Base-by-base conservation (phyloP, 2,888 invertebrate genomes). In the Dynastes grantii region DNA sequence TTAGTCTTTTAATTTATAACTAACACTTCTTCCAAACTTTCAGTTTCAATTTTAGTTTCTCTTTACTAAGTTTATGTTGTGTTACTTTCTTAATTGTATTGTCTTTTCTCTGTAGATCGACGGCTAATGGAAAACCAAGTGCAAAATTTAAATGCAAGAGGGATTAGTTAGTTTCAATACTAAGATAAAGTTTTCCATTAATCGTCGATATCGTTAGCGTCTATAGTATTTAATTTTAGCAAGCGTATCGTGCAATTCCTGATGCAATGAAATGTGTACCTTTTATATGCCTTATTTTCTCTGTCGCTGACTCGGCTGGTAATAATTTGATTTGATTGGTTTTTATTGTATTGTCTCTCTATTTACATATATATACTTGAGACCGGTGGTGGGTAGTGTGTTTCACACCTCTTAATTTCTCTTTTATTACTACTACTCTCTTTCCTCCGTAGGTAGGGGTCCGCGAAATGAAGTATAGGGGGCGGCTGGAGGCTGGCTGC, bases 261-360 rank as follows among this genome's bases (percentile, higher is more conserved):
- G 86, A 87, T 87, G 87, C 88, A 87, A 87, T 87, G 86, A 87
- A 84, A 83, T 86, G 85, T 85, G 84, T 83, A 82, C 55, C 55
- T 58, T 37, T 58, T 58, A 58, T 81, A 84, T 85, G 84, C 83
- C 76, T 76, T 73, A 77, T 65, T 85, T 37, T 84, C 81, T 83
- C 73, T 82, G 68, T 82, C 78, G 82, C 82, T 83, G 82, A 81
- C 79, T 81, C 80, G 81, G 81, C 80, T 76, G 73, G 61, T 61
- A 75, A 75, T 75, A 61, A 75, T 75, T 61, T 61, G 16, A 13
- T 55, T 45, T 77, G 63, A 63, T 63, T 63, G n/a, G 2, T n/a
- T 58, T 58, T 58, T 58, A 58, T 58, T 58, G 55, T 58, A 58
- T 58, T 58, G 55, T 58, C 45, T 58, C 22, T 58, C 55, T 58